Conservation (phyloP, 2,113 vertebrate species). For the Silurus glanis region DNA sequence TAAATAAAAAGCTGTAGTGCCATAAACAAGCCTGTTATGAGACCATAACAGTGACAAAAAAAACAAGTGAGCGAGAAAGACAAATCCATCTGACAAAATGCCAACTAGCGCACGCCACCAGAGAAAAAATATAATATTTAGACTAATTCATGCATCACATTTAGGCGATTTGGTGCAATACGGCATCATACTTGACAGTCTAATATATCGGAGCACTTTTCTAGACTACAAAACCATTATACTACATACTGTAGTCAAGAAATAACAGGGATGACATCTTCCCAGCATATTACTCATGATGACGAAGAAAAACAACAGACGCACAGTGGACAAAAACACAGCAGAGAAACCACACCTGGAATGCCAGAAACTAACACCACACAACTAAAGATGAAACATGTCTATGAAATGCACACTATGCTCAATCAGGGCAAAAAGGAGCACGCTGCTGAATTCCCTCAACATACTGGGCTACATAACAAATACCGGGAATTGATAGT, state of each 20-base stretch:
- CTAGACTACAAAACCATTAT: background rate
- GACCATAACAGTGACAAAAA: too few species aligned
- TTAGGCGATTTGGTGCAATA: background rate
- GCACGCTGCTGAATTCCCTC: background rate
- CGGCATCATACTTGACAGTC: background rate
- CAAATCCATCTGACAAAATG: background rate
- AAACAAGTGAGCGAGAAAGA: background rate
- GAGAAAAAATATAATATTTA: background rate
- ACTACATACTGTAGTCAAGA: background rate
- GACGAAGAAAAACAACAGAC: background rate
- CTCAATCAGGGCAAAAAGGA: background rate
- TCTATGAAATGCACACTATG: background rate
- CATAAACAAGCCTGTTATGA: background rate
- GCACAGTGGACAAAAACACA: conserved; percentile 7
- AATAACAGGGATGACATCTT: conserved; percentile 11
- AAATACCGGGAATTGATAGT: background rate
- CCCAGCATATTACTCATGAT: conserved; percentile 1
- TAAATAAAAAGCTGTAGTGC: background rate
- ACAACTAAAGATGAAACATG: background rate
- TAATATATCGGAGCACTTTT: background rate
- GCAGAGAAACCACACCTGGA: conserved; percentile 21
- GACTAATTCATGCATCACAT: background rate
- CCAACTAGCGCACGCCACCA: background rate
- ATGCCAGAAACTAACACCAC: background rate
- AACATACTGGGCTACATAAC: background rate